Percentiles rank a stretch among this genome's conserved stretches.
These are phyloP conservation scores for Meloidogyne exigua DNA, from an alignment of 1,140 invertebrate species.

Conservation along the genomic window DNA sequence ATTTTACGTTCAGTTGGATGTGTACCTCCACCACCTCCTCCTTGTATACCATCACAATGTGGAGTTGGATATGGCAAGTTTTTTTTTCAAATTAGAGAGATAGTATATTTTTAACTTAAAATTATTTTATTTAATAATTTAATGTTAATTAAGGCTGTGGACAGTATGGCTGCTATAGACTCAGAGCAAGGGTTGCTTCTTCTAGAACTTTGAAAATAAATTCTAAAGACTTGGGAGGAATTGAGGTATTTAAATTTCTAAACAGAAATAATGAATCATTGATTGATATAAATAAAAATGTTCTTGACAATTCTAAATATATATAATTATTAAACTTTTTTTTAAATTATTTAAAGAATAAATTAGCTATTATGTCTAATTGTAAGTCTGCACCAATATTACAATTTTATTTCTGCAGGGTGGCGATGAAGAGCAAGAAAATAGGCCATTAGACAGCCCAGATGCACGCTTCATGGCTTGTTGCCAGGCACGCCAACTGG, in stretches of 20 bases:
- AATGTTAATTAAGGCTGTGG: conserved; percentile 39
- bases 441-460: conserved; percentile 43
- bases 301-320: no score
- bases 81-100: background rate
- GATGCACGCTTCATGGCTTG: conserved; percentile 61
- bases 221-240: conserved; percentile 21
- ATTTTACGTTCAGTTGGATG: conserved; percentile 16
- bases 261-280: background rate
- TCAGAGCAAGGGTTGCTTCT: conserved; percentile 49
- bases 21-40: conserved; percentile 21
- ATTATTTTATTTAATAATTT: background rate
- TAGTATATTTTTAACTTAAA: background rate
- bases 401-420: background rate
- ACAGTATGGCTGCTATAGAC: conserved; percentile 46
- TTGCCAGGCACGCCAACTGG: conserved; percentile 48
- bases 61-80: conserved; percentile 37
- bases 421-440: conserved; percentile 20
- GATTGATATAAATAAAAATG: no score
- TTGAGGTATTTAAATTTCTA: background rate
- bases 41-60: conserved; percentile 26
- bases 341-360: conserved; percentile 12
- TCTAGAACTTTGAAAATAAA: conserved; percentile 48
- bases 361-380: no score
- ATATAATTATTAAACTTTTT: background rate
- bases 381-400: background rate